Percentiles rank a stretch among this genome's conserved stretches.
These are phyloP conservation scores for Nipponia nippon DNA, from an alignment of 2,113 vertebrate genomes.

Conservation along the genomic window DNA sequence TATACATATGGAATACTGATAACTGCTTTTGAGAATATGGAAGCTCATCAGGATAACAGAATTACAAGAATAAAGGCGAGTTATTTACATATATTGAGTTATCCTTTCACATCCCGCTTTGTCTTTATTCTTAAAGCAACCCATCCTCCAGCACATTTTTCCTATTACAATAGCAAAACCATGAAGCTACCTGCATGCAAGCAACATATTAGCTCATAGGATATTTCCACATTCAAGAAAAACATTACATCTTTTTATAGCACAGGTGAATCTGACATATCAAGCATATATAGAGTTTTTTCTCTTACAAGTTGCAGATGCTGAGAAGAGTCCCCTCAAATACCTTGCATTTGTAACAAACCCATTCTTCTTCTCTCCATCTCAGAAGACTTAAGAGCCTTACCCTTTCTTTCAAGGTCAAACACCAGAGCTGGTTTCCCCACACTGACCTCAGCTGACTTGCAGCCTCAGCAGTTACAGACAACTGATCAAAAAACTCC, in stretches of 20 bases:
- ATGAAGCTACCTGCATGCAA: background rate
- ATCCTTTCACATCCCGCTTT: background rate
- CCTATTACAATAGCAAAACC: background rate
- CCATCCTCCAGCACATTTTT: background rate
- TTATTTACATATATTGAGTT: background rate
- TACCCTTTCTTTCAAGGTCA: background rate
- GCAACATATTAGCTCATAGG: rapidly evolving
- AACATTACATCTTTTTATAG: background rate
- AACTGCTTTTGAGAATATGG: background rate
- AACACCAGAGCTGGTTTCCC: background rate
- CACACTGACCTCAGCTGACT: background rate
- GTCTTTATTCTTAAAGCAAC: background rate
- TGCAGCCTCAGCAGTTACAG: background rate
- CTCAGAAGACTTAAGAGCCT: background rate
- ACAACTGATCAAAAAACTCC: background rate
- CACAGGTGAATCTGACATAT: background rate
- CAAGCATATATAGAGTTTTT: background rate
- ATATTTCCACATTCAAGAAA: background rate
- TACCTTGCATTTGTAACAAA: background rate
- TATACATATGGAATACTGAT: background rate
- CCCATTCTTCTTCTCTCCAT: background rate
- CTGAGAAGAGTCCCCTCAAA: background rate
- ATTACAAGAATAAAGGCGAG: background rate
- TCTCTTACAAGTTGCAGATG: background rate
- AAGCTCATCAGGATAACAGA: background rate